Percentiles rank a stretch among this genome's conserved stretches.
Conservation (phyloP, 1,140 invertebrate species). For the Neodiprion lecontei region DNA sequence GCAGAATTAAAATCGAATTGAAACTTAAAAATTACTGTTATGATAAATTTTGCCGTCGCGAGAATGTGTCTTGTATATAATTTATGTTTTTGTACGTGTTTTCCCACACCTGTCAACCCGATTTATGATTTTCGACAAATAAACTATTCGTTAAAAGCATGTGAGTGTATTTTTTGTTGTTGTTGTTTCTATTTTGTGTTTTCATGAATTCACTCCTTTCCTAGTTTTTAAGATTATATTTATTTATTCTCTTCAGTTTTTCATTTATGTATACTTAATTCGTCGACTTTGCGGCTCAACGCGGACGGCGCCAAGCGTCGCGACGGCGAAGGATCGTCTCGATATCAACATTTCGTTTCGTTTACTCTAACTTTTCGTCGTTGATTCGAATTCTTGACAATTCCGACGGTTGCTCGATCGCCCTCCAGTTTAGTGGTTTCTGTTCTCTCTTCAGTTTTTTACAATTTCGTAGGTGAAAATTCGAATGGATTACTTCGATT, state of each 20-base stretch:
- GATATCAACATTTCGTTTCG: background rate
- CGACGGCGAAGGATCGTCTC: slow-evolving; percentile 16
- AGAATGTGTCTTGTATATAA: background rate
- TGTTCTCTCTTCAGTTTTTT: no score
- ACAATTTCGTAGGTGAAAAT: no score
- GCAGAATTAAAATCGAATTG: background rate
- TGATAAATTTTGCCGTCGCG: background rate
- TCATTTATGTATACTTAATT: background rate
- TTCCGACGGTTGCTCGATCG: background rate
- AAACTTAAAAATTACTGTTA: background rate
- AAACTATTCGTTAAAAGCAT: slow-evolving; percentile 1
- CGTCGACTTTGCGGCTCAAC: background rate
- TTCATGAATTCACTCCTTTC: slow-evolving; percentile 13
- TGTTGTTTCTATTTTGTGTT: slow-evolving; percentile 14
- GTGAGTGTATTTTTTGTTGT: slow-evolving; percentile 18
- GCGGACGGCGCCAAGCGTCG: slow-evolving; percentile 4
- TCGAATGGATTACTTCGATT: no score
- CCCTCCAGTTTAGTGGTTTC: no score
- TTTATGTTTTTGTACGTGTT: slow-evolving; percentile 8
- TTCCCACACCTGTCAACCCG: slow-evolving; percentile 2
- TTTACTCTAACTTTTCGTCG: background rate
- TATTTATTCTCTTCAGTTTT: slow-evolving; percentile 16
- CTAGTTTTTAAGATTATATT: slow-evolving; percentile 10
- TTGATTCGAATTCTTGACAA: background rate
- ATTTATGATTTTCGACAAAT: slow-evolving; percentile 6